These are phyloP conservation scores for Eidolon dupreanum DNA, from an alignment of 2,797 vertebrate genomes.

Conservation along the genomic window DNA sequence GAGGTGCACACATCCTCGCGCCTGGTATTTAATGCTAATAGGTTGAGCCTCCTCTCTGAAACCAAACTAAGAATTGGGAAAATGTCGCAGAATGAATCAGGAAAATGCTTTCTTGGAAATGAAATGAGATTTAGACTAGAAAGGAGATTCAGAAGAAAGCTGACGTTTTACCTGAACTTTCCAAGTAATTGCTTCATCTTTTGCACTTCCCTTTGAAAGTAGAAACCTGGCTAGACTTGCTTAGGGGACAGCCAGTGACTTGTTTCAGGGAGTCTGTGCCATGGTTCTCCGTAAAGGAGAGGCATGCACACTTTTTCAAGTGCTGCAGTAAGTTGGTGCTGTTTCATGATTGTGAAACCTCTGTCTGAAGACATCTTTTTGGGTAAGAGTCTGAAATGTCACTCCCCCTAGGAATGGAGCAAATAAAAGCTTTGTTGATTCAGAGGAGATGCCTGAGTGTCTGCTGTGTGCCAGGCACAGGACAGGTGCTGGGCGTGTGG, in stretches of 20 bases:
- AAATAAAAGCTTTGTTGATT: not conserved
- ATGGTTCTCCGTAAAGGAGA: not conserved
- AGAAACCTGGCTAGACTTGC: not conserved
- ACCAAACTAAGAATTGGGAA: constrained; percentile 59
- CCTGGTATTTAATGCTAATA: constrained; percentile 44
- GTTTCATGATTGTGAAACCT: not conserved
- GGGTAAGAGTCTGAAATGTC: not conserved
- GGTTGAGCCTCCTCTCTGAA: constrained; percentile 57
- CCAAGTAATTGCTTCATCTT: constrained; percentile 68
- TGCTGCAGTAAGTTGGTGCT: not conserved
- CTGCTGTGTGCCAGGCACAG: not conserved
- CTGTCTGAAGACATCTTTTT: not conserved
- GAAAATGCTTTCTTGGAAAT: constrained; percentile 64
- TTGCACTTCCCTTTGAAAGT: not conserved
- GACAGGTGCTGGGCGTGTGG: not conserved
- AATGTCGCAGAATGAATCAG: constrained; percentile 59
- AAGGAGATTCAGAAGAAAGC: constrained; percentile 51
- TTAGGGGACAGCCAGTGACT: not conserved
- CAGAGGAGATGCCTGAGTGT: not conserved
- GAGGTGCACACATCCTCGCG: constrained; percentile 19
- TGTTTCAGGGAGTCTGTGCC: not conserved
- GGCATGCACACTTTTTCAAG: not conserved
- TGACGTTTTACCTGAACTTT: constrained; percentile 59
- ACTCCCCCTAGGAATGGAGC: not conserved
- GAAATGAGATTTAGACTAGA: constrained; percentile 51